These are phyloP conservation scores for Hoplodrina ambigua DNA, from an alignment of 2,888 invertebrate species.

Conservation along the genomic window DNA sequence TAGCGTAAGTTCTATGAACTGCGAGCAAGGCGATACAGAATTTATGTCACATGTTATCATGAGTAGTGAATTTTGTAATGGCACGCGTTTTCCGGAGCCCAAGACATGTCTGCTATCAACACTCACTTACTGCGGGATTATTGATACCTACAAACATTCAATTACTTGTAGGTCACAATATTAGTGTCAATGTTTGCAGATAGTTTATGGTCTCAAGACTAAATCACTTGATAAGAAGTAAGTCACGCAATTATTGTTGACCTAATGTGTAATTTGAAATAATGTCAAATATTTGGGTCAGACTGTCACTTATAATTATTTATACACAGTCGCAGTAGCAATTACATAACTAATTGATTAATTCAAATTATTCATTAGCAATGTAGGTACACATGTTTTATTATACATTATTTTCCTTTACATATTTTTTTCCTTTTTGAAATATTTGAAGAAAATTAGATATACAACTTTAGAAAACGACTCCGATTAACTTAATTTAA, in stretches of 20 bases:
- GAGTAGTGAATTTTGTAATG: constrained; percentile 84
- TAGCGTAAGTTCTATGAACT: constrained; percentile 87
- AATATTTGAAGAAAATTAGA: no score
- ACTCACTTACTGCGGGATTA: constrained; percentile 19
- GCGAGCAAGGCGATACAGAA: constrained; percentile 80
- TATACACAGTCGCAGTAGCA: constrained; percentile 1
- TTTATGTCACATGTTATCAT: constrained; percentile 86
- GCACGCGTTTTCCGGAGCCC: constrained; percentile 80
- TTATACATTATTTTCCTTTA: no score
- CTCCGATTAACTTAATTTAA: no score
- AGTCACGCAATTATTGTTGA: constrained; percentile 16
- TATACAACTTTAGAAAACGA: no score
- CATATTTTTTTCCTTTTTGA: no score
- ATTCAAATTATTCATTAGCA: no score
- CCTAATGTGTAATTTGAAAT: neutral
- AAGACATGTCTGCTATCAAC: constrained; percentile 44
- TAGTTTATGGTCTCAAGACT: constrained; percentile 26
- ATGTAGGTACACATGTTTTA: no score
- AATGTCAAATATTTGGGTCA: constrained; percentile 40
- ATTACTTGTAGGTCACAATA: constrained; percentile 52
- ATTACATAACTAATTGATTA: no score
- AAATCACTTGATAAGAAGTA: constrained; percentile 24
- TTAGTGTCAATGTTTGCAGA: constrained; percentile 40
- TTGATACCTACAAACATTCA: constrained; percentile 38
- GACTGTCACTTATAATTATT: constrained; percentile 25